Evolutionary conservation across 2,797 vertebrate genomes (phyloP), one percentile per base, ranked within the genome.

Genomic region (Melanogrammus aeglefinus): DNA sequence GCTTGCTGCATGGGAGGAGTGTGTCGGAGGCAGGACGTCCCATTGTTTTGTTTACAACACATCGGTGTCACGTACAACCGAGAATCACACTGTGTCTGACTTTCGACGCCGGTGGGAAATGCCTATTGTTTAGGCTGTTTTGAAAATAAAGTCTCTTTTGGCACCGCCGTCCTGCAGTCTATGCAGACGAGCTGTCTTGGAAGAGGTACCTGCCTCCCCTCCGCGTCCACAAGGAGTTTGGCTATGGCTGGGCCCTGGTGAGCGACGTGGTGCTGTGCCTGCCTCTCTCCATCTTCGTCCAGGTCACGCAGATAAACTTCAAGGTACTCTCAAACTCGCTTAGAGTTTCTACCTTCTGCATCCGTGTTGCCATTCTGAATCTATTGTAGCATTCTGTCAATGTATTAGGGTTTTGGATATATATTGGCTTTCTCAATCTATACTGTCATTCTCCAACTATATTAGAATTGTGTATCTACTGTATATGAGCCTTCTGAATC

Each of bases 281-380:
- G 86, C 98, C 97, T 0, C 96, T 99, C 44, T 99, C 97, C 4
- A 10, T 98, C 88, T 98, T 97, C 76, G 75, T 97, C 70, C 96
- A 99, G 90, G 91, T 98, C 72, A 92, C 96, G 1, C 97, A 98
- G 94, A 93, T 99, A 88, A 98, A 96, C 90, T 97, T 97, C 84
- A 93, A 96, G 96, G 98, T 99, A 92, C 12, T 86, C 73, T 3
- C 41, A 47, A 35, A 35, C 31, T 8, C 27, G 21, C 31, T 1
- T 14, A 1, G 10, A 4, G 4, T 18, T 71, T 31, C 31, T 35
- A 21, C 69, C 1, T 71, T 31, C 14, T 5, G 69, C 3, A 13
- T 27, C 63, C 29, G 24, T 27, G 27, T 27, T 69, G 24, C 9
- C n/a, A 27, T 63, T 63, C n/a, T 63, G 57, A n/a, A 18, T 63